Evolutionary conservation across 2,797 vertebrate genomes (phyloP).

Genomic region (Pseudochromis fuscus): DNA sequence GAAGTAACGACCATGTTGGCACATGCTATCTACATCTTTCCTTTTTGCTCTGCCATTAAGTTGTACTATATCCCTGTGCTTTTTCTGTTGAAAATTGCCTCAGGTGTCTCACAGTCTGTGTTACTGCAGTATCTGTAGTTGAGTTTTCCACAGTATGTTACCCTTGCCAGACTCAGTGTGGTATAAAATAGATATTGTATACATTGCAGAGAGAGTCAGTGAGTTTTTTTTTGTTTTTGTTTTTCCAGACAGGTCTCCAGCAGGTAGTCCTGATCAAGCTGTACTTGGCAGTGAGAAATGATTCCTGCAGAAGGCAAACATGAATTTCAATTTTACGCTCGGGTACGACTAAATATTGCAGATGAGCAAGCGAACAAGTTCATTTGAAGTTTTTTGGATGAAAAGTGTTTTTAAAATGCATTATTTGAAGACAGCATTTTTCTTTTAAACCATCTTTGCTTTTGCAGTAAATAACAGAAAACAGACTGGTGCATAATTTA

Average conservation of each 20-base stretch:
- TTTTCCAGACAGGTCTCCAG: constrained; percentile 36
- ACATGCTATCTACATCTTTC: constrained; percentile 27
- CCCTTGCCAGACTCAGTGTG: constrained; percentile 15
- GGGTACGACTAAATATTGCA: constrained; percentile 25
- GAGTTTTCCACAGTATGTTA: constrained; percentile 32
- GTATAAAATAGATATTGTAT: constrained; percentile 28
- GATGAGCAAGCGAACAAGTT: constrained; percentile 9
- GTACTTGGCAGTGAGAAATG: constrained; percentile 51
- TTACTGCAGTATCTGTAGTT: constrained; percentile 22
- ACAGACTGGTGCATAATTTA: constrained; percentile 5
- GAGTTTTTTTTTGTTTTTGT: no score
- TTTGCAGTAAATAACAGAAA: constrained; percentile 20
- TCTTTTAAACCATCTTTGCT: constrained; percentile 9
- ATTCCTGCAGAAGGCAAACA: constrained; percentile 36
- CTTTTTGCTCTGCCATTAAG: constrained; percentile 28
- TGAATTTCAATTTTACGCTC: constrained; percentile 50
- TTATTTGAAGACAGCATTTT: constrained; percentile 32
- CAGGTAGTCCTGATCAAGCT: constrained; percentile 46
- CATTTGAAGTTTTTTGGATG: constrained; percentile 12
- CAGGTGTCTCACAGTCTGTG: constrained; percentile 43
- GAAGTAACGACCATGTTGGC: constrained; percentile 42
- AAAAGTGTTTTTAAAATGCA: constrained; percentile 26
- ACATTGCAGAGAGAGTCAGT: constrained; percentile 42
- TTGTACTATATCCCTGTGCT: constrained; percentile 9
- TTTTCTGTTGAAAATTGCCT: constrained; percentile 36